Evolutionary conservation across 2,888 invertebrate genomes (phyloP).

Genomic region (Pyrochroa serraticornis): DNA sequence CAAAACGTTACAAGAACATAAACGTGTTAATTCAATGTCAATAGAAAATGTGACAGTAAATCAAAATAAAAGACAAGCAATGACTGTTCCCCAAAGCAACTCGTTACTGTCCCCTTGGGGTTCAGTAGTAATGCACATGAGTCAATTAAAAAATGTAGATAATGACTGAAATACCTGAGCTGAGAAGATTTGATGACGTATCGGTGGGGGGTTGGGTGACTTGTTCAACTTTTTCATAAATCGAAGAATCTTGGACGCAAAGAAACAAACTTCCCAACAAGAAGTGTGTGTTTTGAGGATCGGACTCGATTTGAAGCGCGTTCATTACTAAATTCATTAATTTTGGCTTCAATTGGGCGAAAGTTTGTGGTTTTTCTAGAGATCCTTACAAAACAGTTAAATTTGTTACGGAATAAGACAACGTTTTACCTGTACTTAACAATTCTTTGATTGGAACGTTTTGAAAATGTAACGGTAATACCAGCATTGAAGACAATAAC

Average conservation of each 20-base stretch:
- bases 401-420: conserved; percentile 21
- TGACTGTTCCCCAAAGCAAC: background rate
- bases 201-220: conserved; percentile 64
- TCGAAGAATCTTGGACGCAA: conserved; percentile 79
- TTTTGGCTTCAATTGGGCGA: conserved; percentile 74
- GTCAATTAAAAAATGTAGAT: background rate
- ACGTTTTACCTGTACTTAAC: conserved; percentile 59
- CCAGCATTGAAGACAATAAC: conserved; percentile 86
- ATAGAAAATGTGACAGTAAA: conserved; percentile 20
- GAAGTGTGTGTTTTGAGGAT: conserved; percentile 88
- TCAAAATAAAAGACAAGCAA: conserved; percentile 30
- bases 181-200: conserved; percentile 67
- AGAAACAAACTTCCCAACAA: conserved; percentile 79
- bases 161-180: conserved; percentile 65
- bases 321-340: conserved; percentile 82
- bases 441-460: conserved; percentile 75
- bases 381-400: conserved; percentile 34
- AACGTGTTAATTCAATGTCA: background rate
- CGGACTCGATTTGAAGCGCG: conserved; percentile 82
- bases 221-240: conserved; percentile 74
- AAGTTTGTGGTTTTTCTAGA: conserved; percentile 59
- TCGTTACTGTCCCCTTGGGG: background rate
- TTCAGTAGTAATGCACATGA: background rate
- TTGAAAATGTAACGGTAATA: conserved; percentile 92
- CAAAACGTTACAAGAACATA: conserved; percentile 23